Evolutionary conservation across 2,113 vertebrate species (phyloP).

Genomic region (Uria aalge): DNA sequence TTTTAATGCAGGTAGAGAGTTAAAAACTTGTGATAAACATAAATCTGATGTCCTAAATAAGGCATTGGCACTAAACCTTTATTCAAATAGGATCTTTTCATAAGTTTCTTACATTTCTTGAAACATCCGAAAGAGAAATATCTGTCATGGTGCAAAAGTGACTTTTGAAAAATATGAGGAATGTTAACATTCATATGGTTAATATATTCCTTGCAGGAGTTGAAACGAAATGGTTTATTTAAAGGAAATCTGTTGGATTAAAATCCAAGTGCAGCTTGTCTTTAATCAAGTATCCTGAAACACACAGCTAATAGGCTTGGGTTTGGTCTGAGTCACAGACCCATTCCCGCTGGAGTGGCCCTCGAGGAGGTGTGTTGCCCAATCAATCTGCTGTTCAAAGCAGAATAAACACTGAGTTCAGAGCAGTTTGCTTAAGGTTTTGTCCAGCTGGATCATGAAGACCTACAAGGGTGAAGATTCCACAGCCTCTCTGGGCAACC

Average conservation of each 20-base stretch:
- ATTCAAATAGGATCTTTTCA: background rate
- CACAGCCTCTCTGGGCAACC: background rate
- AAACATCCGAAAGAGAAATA: background rate
- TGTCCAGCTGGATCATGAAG: background rate
- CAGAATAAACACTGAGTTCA: background rate
- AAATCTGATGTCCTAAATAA: background rate
- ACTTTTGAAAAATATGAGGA: background rate
- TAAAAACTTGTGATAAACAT: background rate
- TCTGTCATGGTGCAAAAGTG: background rate
- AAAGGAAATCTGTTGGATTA: background rate
- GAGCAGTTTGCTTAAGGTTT: background rate
- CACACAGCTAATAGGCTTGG: background rate
- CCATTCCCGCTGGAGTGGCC: background rate
- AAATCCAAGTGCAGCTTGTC: background rate
- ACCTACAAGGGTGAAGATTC: background rate
- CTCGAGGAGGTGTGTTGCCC: background rate
- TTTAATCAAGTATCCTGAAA: background rate
- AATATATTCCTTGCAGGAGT: background rate
- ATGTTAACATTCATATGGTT: background rate
- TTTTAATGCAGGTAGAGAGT: background rate
- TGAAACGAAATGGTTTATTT: background rate
- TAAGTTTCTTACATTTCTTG: background rate
- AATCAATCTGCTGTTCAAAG: background rate
- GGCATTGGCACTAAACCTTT: background rate
- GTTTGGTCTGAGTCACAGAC: background rate